Base-by-base conservation (phyloP, 2,888 invertebrate genomes). In the Synanthedon myopaeformis region DNA sequence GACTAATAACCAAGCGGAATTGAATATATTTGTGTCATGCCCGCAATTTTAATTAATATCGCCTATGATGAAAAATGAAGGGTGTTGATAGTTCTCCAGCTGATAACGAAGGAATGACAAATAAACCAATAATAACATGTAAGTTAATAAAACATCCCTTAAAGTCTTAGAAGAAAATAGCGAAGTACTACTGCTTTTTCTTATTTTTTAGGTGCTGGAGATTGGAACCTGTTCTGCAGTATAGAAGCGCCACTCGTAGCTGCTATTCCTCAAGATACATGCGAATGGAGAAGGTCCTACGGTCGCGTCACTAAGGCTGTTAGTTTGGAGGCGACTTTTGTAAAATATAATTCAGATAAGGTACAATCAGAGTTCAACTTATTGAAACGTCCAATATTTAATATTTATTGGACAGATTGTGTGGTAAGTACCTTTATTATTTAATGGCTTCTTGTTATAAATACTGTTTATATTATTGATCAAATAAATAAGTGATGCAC, bases 391-490 rank as follows among this genome's bases (percentile, higher is more conserved):
- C 96, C 97, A 11, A 93, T 98, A 75, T 92, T 98, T 72, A 97
- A 98, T 77, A 94, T 96, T 56, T 98, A 94, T 79, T 97, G 97
- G 93, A 97, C 95, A 19, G 97, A 98, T 76, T 97, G 97, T 89
- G 91, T 91, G 76, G 97, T 97, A 89, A 89, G 91, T 87, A 61
- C 51, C 45, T 49, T 53, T 41, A 28, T 53, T 23, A 5, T 1
- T 5, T 23, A 23, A 23, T 42, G 13, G 13, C 42, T 3, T 23
- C 23, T 23, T 28, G 14, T 45, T 11, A 35, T 35, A 35, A 35
- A 35, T 28, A 8, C 10, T 35, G 10, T 35, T 35, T 1, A 8
- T 35, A 8, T 6, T 35, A 35, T 35, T 28, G 8, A 28, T 4
- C 4, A 23, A n/a, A 23, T 23, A 23, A 23, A 23, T 23, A 23